Base-by-base conservation (phyloP, 2,113 vertebrate species). In the Mirza zaza region DNA sequence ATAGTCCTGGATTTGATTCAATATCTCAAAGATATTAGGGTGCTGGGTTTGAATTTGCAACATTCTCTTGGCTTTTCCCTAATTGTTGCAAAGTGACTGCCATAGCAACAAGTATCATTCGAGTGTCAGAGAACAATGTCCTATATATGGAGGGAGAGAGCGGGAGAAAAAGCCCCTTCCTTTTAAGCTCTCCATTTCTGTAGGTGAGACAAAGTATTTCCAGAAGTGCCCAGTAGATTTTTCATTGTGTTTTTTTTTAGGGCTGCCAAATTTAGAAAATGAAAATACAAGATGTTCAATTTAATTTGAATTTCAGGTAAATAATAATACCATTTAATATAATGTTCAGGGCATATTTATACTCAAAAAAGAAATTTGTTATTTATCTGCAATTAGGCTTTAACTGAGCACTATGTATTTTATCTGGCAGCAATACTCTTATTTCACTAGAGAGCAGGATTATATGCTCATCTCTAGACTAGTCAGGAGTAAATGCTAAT, bases 231-330 rank as follows among this genome's bases (percentile, higher is more conserved):
- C 12, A 27, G 2, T 18, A 82, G 3, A 6, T 39, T 57, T 61
- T 36, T 83, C 4, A 4, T 82, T 93, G 75, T 77, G 5, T 93
- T 79, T 77, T 79, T 77, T 7, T 34, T 82, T 48, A 63, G 5
- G 9, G 3, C n/a, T 75, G 12, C 3, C 34, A 59, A 63, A 45
- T 80, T 89, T 84, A 42, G 29, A 6, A 90, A 70, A 59, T 8
- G 55, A 83, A 75, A 83, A 50, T 45, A 29, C 5, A 70, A 91
- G 2, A 52, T 21, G 18, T 0, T 36, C 17, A 39, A 5, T 39
- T 77, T 94, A 61, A 73, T 75, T 34, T 29, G 29, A 79, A 29
- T 83, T 94, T 93, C 14, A 50, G 8, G 29, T 67, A 80, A 92
- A 52, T 0, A 39, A 55, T 42, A 84, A 36, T 15, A 25, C 0